Percentiles rank a stretch among this genome's conserved stretches.
These are phyloP conservation scores for Parambassis ranga DNA, from an alignment of 2,797 vertebrate species.

Conservation along the genomic window DNA sequence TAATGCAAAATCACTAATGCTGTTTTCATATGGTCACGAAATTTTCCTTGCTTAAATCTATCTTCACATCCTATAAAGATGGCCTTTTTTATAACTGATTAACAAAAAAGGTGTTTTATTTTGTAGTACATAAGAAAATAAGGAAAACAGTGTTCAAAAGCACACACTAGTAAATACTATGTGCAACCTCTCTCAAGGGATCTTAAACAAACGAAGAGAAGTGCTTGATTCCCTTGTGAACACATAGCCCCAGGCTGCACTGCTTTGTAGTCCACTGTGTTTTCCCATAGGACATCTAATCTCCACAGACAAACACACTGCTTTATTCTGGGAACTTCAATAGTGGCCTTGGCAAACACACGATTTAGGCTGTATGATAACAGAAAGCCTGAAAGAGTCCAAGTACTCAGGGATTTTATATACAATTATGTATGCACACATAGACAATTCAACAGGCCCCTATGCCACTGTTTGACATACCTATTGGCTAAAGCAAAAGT, in stretches of 20 bases:
- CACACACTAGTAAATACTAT: constrained; percentile 33
- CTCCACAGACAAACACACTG: constrained; percentile 60
- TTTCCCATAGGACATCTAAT: constrained; percentile 63
- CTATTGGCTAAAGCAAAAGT: neutral
- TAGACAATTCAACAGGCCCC: constrained; percentile 8
- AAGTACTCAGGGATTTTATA: constrained; percentile 37
- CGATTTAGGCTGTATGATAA: constrained; percentile 56
- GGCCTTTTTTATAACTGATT: constrained; percentile 18
- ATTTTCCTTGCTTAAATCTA: constrained; percentile 11
- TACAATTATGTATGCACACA: constrained; percentile 17
- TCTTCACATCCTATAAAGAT: constrained; percentile 15
- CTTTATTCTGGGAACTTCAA: constrained; percentile 67
- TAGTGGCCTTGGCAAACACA: constrained; percentile 56
- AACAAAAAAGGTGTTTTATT: constrained; percentile 58
- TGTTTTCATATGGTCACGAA: constrained; percentile 23
- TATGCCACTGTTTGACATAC: constrained; percentile 32
- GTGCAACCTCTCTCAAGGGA: constrained; percentile 61
- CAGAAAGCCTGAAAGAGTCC: constrained; percentile 34
- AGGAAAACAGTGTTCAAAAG: constrained; percentile 58
- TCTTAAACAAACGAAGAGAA: constrained; percentile 70
- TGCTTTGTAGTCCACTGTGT: constrained; percentile 73
- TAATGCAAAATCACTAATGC: constrained; percentile 16
- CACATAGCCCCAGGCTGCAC: constrained; percentile 62
- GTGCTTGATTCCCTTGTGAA: constrained; percentile 66
- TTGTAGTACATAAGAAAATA: constrained; percentile 39